Evolutionary conservation across 2,113 vertebrate species (phyloP), one percentile per base, ranked within the genome.

Genomic region (Ellobius talpinus): DNA sequence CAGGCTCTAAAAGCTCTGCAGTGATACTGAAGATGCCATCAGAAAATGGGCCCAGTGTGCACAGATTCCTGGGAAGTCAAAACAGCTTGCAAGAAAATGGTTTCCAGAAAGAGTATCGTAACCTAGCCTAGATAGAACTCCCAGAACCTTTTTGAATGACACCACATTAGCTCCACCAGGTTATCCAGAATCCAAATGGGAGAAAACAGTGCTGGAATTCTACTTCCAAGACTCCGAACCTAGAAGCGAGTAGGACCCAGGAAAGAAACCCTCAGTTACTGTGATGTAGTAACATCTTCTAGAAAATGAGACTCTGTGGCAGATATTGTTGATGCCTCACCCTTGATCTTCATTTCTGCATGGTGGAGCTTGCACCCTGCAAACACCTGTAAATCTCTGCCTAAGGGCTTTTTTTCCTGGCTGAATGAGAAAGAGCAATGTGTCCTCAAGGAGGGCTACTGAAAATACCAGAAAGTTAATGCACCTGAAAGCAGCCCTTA

Each of bases 381-480:
- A 88, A 96, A 95, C 68, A 84, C 78, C 92, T 90, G 68, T 47
- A 94, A 95, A 78, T 68, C 92, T 94, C 61, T 93, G 45, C 95
- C 95, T 89, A 3, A 29, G 88, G 85, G 63, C 19, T 82, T 91
- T 90, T 42, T 16, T 26, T 91, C 91, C 91, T 91, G 94, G 82
- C n/a, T 87, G 91, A 98, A 90, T 47, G 96, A 97, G 31, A 98
- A 90, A 63, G 96, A 97, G 31, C 96, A 95, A 92, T 50, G 74
- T 5, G 16, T 97, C 63, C 78, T 93, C 13, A 2, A 42, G 50
- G 61, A 85, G 29, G 70, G 45, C 45, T 81, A 91, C 78, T 97
- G 55, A 90, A 97, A 97, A 96, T 97, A 95, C 90, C 91, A 95
- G 91, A 92, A 96, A 96, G 70, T 98, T 97, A 96, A 95, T 94